phyloP scores from a whole-genome alignment of 92 coral and sea anemone species.

The Parazoanthus swiftii region DNA sequence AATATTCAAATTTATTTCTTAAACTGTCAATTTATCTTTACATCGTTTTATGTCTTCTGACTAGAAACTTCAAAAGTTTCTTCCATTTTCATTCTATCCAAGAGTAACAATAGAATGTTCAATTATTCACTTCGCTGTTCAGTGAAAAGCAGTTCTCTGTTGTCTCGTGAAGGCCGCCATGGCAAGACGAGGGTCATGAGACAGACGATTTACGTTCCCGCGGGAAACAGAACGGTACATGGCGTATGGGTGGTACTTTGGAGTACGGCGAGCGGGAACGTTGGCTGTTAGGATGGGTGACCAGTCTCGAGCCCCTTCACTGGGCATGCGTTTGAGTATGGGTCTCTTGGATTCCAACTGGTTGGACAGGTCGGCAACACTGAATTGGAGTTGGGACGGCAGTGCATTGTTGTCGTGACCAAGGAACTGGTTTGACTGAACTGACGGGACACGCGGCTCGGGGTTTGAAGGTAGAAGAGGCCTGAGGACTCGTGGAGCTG shows the following conservation, averaged over 20 bases:
- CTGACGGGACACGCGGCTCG: not conserved
- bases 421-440: not conserved
- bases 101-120: not conserved
- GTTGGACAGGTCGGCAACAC: not conserved
- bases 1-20: too few species aligned
- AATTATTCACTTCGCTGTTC: not conserved
- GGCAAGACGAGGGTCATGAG: not conserved
- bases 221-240: conserved; percentile 20
- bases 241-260: conserved; percentile 37
- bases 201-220: not conserved
- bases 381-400: not conserved
- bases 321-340: conserved; percentile 6
- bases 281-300: not conserved
- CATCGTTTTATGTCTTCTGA: not conserved
- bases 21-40: too few species aligned
- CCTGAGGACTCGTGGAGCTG: conserved; percentile 38
- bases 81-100: not conserved
- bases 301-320: conserved; percentile 7
- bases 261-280: conserved; percentile 32
- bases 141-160: not conserved
- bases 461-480: not conserved
- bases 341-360: not conserved
- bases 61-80: not conserved
- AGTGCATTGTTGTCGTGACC: not conserved
- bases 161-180: conserved; percentile 10